Evolutionary conservation across 2,797 vertebrate genomes (phyloP), one percentile per base, ranked within the genome.

Genomic region (Neoniphon sammara): DNA sequence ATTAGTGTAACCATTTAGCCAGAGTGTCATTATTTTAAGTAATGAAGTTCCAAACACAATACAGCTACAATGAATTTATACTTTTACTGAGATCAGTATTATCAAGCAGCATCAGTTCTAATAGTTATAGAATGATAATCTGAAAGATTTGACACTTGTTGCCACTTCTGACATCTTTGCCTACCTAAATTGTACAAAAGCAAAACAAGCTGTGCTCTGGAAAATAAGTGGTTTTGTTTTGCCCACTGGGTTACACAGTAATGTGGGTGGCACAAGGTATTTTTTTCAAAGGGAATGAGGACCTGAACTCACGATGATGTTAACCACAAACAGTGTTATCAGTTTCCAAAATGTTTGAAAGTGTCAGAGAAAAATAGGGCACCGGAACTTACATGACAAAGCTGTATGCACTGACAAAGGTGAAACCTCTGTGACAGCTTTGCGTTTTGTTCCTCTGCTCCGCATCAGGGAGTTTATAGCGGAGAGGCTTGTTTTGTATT

Each of bases 311-410:
- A 17, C 15, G 14, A 39, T 4, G 2, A 60, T 34, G 36, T 47
- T 68, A 80, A 89, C 87, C 84, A 85, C 85, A 86, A 27, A 57
- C n/a, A 74, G 42, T 69, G 60, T 74, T 53, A 53, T 65, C 66
- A 60, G 9, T 64, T 27, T 20, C 20, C 7, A 0, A 59, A 66
- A 82, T 36, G 7, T 12, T 36, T 66, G 36, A 79, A 74, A 62
- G 25, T 78, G 18, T 60, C 21, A 62, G 6, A 77, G 42, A 57
- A 68, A 83, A 85, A 25, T 42, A 66, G 64, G 56, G 30, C 75
- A 80, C 18, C 30, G 8, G 55, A 61, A 66, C 52, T 5, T 1
- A 66, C 9, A 39, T 18, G 2, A 21, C 18, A 0, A 3, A 46
- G 4, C 15, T 76, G 42, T 52, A 15, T 68, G 20, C 31, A n/a